Conservation (phyloP, 1,140 invertebrate genomes). For the Drosophila sturtevanti region DNA sequence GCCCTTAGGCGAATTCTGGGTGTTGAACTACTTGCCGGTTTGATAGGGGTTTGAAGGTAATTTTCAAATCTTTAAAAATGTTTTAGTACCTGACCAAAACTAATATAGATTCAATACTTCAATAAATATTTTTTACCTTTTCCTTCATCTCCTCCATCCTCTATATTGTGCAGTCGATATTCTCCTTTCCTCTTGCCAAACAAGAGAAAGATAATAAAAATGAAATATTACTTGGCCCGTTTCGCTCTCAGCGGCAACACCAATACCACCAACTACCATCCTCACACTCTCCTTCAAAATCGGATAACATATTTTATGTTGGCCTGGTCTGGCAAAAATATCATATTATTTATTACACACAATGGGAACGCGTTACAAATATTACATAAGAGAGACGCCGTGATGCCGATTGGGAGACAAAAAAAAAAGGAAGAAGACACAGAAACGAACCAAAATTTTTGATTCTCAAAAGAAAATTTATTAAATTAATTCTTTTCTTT, state of each 20-base stretch:
- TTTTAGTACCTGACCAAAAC: background rate
- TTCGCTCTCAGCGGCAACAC: constrained; percentile 4
- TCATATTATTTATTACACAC: constrained; percentile 45
- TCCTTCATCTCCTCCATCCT: background rate
- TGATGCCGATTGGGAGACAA: background rate
- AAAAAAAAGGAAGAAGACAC: background rate
- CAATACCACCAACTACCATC: background rate
- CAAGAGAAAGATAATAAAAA: constrained; percentile 47
- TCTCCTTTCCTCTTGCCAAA: background rate
- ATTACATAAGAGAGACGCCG: constrained; percentile 27
- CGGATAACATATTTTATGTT: constrained; percentile 49
- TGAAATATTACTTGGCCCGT: constrained; percentile 34
- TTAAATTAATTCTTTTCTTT: background rate
- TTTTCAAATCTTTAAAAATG: background rate
- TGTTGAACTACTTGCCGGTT: too few relatives aligned
- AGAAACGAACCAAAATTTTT: background rate
- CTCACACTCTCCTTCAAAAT: constrained; percentile 32
- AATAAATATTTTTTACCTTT: background rate
- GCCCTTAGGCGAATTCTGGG: too few relatives aligned
- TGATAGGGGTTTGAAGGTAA: too few relatives aligned
- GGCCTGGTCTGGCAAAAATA: constrained; percentile 29
- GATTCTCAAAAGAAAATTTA: background rate
- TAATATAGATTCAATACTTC: background rate
- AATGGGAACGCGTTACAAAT: constrained; percentile 30
- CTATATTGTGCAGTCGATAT: background rate